Conservation (phyloP, 2,888 invertebrate genomes). For the Tetragonula carbonaria region DNA sequence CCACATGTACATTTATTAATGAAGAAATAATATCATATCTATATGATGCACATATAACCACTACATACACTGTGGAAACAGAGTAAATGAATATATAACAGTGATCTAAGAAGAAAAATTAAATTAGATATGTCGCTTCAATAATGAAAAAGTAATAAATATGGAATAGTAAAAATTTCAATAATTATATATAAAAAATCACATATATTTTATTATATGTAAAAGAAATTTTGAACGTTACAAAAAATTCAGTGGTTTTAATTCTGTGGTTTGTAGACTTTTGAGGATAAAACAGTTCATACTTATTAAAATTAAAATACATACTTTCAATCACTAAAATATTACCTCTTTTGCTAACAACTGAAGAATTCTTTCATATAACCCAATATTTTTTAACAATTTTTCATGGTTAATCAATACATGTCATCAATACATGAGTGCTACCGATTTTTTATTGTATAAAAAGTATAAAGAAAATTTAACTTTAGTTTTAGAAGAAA, state of each 20-base stretch:
- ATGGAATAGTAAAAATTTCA: not conserved
- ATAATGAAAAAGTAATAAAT: not conserved
- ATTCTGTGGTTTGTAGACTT: not conserved
- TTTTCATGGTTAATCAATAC: too few relatives aligned
- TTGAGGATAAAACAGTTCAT: not conserved
- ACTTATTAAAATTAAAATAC: not conserved
- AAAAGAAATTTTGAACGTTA: not conserved
- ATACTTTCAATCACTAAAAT: too few relatives aligned
- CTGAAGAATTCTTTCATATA: not conserved
- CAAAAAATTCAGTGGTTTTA: not conserved
- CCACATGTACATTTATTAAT: not conserved
- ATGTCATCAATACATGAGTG: too few relatives aligned
- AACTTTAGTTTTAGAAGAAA: too few relatives aligned
- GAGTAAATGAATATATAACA: not conserved
- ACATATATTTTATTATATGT: not conserved
- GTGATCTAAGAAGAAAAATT: not conserved
- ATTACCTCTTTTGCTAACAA: not conserved
- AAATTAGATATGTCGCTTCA: not conserved
- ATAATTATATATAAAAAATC: not conserved
- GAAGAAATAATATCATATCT: slow-evolving; percentile 1
- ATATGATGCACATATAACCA: not conserved
- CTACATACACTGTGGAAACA: not conserved
- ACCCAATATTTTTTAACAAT: not conserved
- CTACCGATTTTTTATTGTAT: too few relatives aligned
- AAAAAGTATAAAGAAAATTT: too few relatives aligned